phyloP scores from a whole-genome alignment of 2,888 invertebrate species.

The Sisyra nigra region DNA sequence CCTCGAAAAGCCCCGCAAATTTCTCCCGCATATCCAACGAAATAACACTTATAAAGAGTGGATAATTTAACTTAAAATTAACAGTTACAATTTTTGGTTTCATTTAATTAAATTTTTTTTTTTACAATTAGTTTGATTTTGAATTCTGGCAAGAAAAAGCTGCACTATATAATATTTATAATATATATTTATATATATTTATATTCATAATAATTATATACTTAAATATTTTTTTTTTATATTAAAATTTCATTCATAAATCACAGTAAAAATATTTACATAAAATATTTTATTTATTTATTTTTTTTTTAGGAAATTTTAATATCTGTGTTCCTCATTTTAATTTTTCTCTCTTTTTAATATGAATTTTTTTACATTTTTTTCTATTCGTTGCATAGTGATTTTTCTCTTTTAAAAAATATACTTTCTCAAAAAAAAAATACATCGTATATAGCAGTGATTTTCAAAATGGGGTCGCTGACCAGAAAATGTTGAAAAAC shows the following conservation, averaged over 20 bases:
- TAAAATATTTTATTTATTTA: constrained; percentile 1
- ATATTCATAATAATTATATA: too few species aligned
- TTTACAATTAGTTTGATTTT: background rate
- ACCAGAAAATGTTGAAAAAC: too few species aligned
- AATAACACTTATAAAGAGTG: background rate
- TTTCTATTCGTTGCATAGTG: background rate
- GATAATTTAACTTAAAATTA: background rate
- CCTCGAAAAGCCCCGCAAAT: too few species aligned
- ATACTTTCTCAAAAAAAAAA: background rate
- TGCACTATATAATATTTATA: constrained; percentile 6
- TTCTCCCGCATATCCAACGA: too few species aligned
- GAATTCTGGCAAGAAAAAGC: constrained; percentile 9
- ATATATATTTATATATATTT: constrained; percentile 1
- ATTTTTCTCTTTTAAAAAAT: background rate
- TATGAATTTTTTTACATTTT: background rate
- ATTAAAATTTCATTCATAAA: constrained; percentile 9
- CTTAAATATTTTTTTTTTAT: constrained; percentile 1
- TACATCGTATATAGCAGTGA: too few species aligned
- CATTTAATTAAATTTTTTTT: background rate
- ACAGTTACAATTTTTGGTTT: background rate
- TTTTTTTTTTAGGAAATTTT: constrained; percentile 4
- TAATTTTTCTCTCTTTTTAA: background rate
- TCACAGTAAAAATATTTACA: constrained; percentile 10
- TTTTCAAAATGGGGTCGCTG: too few species aligned
- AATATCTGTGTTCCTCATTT: background rate